Conservation (phyloP, 2,113 vertebrate species). For the Aptenodytes forsteri region DNA sequence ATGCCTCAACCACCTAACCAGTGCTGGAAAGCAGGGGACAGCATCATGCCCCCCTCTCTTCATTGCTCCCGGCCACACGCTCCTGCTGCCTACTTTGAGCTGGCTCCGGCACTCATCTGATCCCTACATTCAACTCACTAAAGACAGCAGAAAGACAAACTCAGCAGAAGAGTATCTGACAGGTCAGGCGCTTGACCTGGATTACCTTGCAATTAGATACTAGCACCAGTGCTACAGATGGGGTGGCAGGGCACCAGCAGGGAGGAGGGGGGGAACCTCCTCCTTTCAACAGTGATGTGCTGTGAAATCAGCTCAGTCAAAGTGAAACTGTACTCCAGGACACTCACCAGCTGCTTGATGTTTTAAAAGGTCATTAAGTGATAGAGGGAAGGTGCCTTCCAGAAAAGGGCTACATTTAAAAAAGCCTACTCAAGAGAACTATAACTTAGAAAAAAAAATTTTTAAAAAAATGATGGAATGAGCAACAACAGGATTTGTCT, state of each 20-base stretch:
- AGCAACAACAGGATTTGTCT: not conserved
- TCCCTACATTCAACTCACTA: not conserved
- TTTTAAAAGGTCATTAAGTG: not conserved
- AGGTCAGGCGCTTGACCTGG: not conserved
- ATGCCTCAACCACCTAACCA: accelerated
- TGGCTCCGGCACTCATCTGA: not conserved
- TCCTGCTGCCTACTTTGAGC: not conserved
- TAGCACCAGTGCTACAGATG: not conserved
- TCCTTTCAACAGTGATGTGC: not conserved
- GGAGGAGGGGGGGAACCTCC: not conserved
- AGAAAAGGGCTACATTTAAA: not conserved
- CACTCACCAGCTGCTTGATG: not conserved
- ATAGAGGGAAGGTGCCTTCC: not conserved
- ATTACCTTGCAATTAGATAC: not conserved
- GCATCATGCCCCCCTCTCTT: not conserved
- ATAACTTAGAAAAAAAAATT: not conserved
- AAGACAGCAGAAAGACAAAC: not conserved
- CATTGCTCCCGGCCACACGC: not conserved
- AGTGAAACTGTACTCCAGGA: not conserved
- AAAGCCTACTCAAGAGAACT: not conserved
- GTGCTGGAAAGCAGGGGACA: not conserved
- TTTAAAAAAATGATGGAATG: not conserved
- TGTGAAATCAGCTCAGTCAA: not conserved
- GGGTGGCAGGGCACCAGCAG: not conserved
- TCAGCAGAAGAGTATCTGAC: not conserved